Conservation (phyloP, 2,888 invertebrate species). For the Conus canariensis region DNA sequence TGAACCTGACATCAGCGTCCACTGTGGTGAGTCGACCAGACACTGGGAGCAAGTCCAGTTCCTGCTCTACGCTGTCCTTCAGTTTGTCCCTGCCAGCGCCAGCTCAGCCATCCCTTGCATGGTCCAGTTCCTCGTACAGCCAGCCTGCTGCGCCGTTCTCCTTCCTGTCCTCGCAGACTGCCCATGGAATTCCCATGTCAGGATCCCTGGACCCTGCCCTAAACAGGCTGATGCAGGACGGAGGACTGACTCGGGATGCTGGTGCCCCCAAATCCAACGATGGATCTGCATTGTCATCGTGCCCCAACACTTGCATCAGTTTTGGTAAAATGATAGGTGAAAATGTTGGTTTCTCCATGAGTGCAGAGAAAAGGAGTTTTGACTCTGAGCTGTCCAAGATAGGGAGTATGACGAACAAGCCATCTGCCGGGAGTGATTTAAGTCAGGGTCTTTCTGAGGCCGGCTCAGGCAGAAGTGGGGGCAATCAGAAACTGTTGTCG, state of each 20-base stretch:
- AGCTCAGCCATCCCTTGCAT: conserved; percentile 47
- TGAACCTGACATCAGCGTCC: conserved; percentile 65
- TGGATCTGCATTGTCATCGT: neutral
- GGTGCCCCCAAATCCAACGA: neutral
- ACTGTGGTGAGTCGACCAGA: neutral
- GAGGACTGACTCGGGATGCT: neutral
- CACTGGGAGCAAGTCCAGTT: conserved; percentile 7
- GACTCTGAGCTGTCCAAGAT: neutral
- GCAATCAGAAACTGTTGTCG: conserved; percentile 29
- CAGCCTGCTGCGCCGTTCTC: conserved; percentile 59
- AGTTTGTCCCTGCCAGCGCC: conserved; percentile 55
- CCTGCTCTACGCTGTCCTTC: conserved; percentile 48
- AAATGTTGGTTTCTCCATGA: neutral
- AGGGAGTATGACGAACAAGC: neutral
- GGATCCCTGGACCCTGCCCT: neutral
- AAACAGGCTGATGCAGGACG: neutral
- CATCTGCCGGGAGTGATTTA: neutral
- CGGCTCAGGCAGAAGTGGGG: neutral
- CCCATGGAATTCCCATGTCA: conserved; percentile 28
- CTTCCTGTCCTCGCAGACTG: conserved; percentile 51
- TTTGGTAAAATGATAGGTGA: neutral
- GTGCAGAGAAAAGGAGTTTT: neutral
- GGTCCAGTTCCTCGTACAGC: conserved; percentile 53
- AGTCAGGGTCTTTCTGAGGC: neutral
- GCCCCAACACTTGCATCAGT: neutral